phyloP scores from a whole-genome alignment of 2,113 vertebrate species.

The Columbina picui region DNA sequence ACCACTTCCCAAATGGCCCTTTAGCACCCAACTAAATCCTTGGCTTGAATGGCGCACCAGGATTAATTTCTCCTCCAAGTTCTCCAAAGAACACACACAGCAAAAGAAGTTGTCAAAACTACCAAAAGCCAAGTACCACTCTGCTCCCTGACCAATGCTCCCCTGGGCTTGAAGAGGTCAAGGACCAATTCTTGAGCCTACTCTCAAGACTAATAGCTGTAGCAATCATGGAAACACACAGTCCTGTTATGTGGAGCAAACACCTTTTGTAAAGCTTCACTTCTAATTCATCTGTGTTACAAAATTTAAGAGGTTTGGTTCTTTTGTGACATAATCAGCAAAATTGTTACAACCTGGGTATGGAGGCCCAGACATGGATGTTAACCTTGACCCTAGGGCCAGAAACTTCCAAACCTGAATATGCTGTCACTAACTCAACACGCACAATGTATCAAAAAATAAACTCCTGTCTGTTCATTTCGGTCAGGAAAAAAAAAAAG shows the following conservation, averaged over 20 bases:
- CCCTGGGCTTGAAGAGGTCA: not conserved
- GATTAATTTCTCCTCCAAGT: not conserved
- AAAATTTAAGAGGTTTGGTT: not conserved
- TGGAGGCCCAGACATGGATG: not conserved
- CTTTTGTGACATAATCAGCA: not conserved
- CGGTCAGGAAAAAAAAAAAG: not conserved
- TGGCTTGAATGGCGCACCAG: not conserved
- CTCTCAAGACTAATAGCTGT: not conserved
- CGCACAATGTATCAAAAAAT: constrained; percentile 64
- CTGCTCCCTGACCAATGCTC: not conserved
- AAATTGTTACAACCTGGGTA: not conserved
- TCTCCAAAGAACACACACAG: not conserved
- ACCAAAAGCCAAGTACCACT: not conserved
- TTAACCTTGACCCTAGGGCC: constrained; percentile 66
- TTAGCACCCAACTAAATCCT: constrained; percentile 22
- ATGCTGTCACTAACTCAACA: constrained; percentile 54
- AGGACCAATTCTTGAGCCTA: not conserved
- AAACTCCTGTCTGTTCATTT: not conserved
- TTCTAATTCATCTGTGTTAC: not conserved
- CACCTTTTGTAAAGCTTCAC: not conserved
- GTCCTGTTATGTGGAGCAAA: not conserved
- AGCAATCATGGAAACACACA: not conserved
- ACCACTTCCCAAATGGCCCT: constrained; percentile 10
- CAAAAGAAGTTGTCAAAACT: not conserved
- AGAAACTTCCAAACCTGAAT: constrained; percentile 49